phyloP scores from a whole-genome alignment of 2,888 invertebrate genomes.

The Troglohyphantes excavatus region DNA sequence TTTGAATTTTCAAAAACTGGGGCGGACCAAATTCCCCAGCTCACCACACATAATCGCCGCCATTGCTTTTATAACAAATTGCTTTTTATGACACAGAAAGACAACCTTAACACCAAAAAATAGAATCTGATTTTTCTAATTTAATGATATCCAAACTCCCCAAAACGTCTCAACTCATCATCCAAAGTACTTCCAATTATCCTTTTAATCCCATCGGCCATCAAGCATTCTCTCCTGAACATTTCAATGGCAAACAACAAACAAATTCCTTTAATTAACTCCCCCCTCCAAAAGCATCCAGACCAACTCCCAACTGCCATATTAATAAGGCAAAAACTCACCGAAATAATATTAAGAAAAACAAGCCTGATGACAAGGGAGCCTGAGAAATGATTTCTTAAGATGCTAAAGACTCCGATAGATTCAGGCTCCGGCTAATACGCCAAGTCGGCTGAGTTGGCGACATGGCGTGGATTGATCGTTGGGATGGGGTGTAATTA shows the following conservation, averaged over 20 bases:
- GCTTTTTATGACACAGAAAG: too few relatives aligned
- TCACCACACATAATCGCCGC: too few relatives aligned
- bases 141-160: too few relatives aligned
- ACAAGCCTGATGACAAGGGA: background rate
- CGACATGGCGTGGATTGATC: constrained; percentile 50
- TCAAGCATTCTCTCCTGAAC: background rate
- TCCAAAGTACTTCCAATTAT: constrained; percentile 8
- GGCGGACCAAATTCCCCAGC: too few relatives aligned
- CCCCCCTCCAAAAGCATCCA: background rate
- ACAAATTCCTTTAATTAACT: background rate
- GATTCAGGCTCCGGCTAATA: constrained; percentile 10
- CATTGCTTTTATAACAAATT: too few relatives aligned
- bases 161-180: too few relatives aligned
- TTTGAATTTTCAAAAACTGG: too few relatives aligned
- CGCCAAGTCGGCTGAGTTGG: constrained; percentile 23
- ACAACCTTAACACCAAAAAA: too few relatives aligned
- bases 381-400: constrained; percentile 50
- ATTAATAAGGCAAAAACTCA: background rate
- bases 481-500: constrained; percentile 54
- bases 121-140: too few relatives aligned
- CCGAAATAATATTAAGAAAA: background rate
- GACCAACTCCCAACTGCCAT: background rate
- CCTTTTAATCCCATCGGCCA: constrained; percentile 1
- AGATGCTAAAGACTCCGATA: constrained; percentile 45
- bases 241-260: background rate